Base-by-base conservation (phyloP, 2,113 vertebrate genomes). In the Elgaria multicarinata region DNA sequence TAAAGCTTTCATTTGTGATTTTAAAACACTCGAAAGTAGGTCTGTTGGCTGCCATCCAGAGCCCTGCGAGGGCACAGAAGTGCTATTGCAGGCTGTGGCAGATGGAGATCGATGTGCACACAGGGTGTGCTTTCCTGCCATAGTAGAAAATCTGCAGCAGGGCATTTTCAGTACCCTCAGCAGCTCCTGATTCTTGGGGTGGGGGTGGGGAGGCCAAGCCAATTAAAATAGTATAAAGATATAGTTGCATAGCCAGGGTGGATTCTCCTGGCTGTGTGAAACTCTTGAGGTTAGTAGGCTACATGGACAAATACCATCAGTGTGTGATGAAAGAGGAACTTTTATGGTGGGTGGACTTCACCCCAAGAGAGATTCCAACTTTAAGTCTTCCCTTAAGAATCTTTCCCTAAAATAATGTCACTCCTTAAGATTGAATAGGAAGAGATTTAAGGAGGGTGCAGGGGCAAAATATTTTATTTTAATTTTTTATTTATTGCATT, bases 31-130 rank as follows among this genome's bases (percentile, higher is more conserved):
- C 71, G 31, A 31, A 88, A 74, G 36, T 33, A 72, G 77, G 50
- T 72, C 66, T 88, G 81, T 42, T 72, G 78, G 79, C 78, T 82
- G 28, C n/a, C 4, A 58, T 88, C 78, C 77, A 88, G 66, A 82
- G 28, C 10, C 28, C 67, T 58, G 39, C 22, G 18, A 82, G 67
- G 78, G 78, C 50, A 58, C 16, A 81, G 46, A 88, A 58, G 36
- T 53, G 36, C 53, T 62, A 62, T 14, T 55, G 28, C 69, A 74
- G 28, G 31, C 44, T 39, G 50, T 83, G 82, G 36, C 31, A 85
- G 50, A 36, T 58, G 82, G 64, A 84, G 42, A 84, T 50, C 33
- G 58, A 74, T 55, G 50, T 12, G 28, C 33, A 74, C n/a, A 36
- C 46, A 28, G 69, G 69, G 28, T 50, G 28, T 36, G 42, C 46